Evolutionary conservation across 2,113 vertebrate genomes (phyloP).

Genomic region (Manacus vitellinus): DNA sequence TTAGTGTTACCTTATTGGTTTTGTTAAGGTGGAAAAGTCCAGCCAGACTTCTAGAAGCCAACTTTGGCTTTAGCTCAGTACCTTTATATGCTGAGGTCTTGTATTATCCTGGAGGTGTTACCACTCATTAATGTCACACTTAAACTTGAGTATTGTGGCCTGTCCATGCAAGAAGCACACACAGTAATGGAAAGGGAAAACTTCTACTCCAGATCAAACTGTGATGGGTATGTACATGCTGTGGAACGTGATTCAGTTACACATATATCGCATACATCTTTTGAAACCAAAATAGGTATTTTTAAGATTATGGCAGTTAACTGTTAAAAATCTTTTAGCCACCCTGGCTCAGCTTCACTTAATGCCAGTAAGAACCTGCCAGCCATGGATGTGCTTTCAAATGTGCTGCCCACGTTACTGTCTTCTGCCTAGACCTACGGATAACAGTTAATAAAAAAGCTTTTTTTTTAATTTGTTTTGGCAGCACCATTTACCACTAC

Average conservation of each 20-base stretch:
- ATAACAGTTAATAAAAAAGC: neutral
- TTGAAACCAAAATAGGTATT: neutral
- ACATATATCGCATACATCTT: fast-evolving
- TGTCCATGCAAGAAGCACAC: fast-evolving
- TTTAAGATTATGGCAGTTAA: neutral
- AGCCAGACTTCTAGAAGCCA: neutral
- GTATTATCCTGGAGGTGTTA: neutral
- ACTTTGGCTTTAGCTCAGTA: neutral
- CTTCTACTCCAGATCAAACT: neutral
- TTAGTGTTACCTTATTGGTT: neutral
- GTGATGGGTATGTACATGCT: fast-evolving
- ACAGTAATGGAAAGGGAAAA: neutral
- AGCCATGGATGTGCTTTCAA: neutral
- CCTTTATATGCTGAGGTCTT: neutral
- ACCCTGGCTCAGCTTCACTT: neutral
- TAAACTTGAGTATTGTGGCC: neutral
- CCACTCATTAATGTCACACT: neutral
- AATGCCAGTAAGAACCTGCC: neutral
- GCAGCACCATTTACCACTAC: neutral
- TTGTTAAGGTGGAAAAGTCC: neutral
- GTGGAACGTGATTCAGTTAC: neutral
- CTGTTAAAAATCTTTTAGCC: neutral
- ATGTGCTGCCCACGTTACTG: fast-evolving
- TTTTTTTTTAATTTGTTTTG: neutral
- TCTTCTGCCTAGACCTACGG: neutral